Evolutionary conservation across 2,888 invertebrate genomes (phyloP), one percentile per base, ranked within the genome.

Genomic region (Pogonocherus hispidulus): DNA sequence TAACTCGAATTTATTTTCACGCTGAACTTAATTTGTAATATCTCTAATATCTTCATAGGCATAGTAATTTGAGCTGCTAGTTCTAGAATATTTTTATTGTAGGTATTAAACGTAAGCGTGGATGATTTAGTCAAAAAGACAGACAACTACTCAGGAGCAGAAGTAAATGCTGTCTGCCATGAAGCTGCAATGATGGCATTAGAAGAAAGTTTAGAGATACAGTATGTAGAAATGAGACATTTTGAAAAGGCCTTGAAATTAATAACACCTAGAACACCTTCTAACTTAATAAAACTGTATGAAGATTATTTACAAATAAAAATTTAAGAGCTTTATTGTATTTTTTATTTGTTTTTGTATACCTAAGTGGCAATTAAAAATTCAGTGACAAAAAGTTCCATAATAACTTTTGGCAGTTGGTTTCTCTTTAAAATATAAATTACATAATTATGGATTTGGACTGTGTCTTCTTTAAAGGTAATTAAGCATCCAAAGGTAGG

Each of bases 121-220:
- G 88, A 91, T 3, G 86, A 86, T 63, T 85, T 98, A 49, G 94
- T 94, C 0, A 80, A 86, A 0, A 84, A 82, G 54, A 96, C 96
- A 0, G 89, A 91, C 23, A 92, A 93, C 0, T 98, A 95, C 86
- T 97, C 98, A 0, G 99, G 99, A 0, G 99, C 99, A 0, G 99
- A 99, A 87, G 89, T 95, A 41, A 90, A 92, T 75, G 96, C 96
- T 0, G 88, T 98, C 1, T 98, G 98, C 80, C 93, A 96, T 71
- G 97, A 97, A 86, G 98, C 98, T 5, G 98, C 95, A 0, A 87
- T 97, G 82, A 90, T 89, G 80, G 95, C 97, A 0, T 85, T 98
- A 52, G 93, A 95, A 81, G 92, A 92, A 76, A 89, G 91, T 82
- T 86, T 96, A 1, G 86, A 91, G 5, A 90, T 91, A 23, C 78